These are phyloP conservation scores for Desoria tigrina DNA, from an alignment of 2,888 invertebrate species.

Conservation along the genomic window DNA sequence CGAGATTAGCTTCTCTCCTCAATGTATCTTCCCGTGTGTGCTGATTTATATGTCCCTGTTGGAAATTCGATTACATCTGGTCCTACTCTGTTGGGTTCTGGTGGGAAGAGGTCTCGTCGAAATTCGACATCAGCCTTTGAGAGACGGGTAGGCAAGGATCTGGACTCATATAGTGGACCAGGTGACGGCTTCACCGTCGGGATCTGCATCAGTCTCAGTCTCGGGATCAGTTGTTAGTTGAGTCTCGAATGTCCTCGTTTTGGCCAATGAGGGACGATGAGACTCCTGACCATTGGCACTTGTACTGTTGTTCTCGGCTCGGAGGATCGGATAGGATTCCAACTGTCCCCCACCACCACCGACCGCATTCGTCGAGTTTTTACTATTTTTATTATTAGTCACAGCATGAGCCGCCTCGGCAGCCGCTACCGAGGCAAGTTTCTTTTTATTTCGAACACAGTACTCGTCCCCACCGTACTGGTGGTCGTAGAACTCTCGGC, in stretches of 20 bases:
- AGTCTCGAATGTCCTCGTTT: slow-evolving; percentile 40
- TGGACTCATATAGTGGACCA: slow-evolving; percentile 27
- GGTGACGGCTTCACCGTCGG: slow-evolving; percentile 41
- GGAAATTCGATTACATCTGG: slow-evolving; percentile 21
- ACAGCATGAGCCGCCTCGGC: slow-evolving; percentile 14
- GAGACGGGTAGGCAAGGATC: background rate
- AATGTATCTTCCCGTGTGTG: background rate
- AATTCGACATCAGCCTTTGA: slow-evolving; percentile 1
- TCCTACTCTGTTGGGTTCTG: background rate
- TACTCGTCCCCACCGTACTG: slow-evolving; percentile 77
- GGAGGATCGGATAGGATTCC: slow-evolving; percentile 19
- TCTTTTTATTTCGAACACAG: slow-evolving; percentile 45
- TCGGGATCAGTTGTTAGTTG: slow-evolving; percentile 44
- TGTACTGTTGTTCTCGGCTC: background rate
- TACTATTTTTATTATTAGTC: slow-evolving; percentile 32
- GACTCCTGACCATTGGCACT: slow-evolving; percentile 14
- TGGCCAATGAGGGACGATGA: slow-evolving; percentile 5
- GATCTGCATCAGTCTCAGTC: slow-evolving; percentile 42
- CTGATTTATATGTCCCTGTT: slow-evolving; percentile 20
- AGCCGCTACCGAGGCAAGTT: slow-evolving; percentile 16
- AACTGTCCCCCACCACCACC: slow-evolving; percentile 24
- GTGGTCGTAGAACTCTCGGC: slow-evolving; percentile 88
- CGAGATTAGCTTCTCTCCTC: no score
- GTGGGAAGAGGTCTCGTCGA: background rate
- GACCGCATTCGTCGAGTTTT: slow-evolving; percentile 18